Evolutionary conservation across 2,797 vertebrate genomes (phyloP).

Genomic region (Limosa lapponica): DNA sequence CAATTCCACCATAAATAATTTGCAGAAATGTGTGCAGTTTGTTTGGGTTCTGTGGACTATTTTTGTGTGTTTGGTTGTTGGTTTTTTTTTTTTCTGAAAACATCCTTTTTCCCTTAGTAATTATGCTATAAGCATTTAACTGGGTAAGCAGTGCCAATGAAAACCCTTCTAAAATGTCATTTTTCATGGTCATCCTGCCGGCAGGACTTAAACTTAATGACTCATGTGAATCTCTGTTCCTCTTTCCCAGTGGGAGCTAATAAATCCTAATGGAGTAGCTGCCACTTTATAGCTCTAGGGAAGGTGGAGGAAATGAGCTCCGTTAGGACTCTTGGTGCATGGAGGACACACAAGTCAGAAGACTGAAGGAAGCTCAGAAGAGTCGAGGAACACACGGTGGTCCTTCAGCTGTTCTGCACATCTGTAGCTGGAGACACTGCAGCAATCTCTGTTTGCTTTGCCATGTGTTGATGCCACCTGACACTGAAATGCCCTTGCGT

Average conservation of each 20-base stretch:
- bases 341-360: background rate
- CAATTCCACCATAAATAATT: conserved; percentile 15
- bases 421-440: background rate
- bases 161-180: conserved; percentile 44
- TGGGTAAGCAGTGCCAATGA: conserved; percentile 22
- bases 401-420: background rate
- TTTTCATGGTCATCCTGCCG: conserved; percentile 1
- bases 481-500: background rate
- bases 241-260: background rate
- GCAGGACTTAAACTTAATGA: conserved; percentile 48
- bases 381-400: background rate
- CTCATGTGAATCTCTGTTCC: conserved; percentile 32
- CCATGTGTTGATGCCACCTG: accelerated
- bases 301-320: conserved; percentile 35
- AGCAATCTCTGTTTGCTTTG: background rate
- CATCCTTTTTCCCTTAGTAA: background rate
- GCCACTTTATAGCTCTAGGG: background rate
- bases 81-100: conserved; percentile 4
- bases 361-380: background rate
- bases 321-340: background rate
- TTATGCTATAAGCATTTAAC: conserved; percentile 31
- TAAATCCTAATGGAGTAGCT: conserved; percentile 30
- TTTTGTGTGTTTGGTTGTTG: background rate
- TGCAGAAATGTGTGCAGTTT: background rate
- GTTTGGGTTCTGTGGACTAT: conserved; percentile 16